Base-by-base conservation (phyloP, 2,888 invertebrate species). In the Andrena camellia region DNA sequence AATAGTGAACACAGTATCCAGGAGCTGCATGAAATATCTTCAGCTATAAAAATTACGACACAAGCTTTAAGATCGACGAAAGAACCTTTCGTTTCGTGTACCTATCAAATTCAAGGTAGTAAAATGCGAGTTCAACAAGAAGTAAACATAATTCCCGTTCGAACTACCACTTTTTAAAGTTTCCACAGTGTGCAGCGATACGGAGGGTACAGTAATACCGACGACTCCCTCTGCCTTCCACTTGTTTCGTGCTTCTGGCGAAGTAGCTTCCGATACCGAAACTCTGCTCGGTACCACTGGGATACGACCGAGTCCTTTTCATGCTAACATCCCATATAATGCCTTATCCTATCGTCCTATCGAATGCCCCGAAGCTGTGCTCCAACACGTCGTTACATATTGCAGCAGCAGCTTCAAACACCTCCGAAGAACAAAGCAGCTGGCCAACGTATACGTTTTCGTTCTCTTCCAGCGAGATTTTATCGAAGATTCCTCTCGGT, bases 301-400 rank as follows among this genome's bases (percentile, higher is more conserved):
- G 71, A 72, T 75, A 52, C 35, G 69, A 66, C 63, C 26, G 52
- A 54, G 66, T 67, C 69, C 72, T 81, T 78, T 78, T 81, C 84
- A 59, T 76, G 67, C 71, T 78, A 76, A 78, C 76, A 84, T 85
- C 50, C 52, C 72, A 23, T 67, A 73, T 78, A 78, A 82, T 82
- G 70, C 48, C 79, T 82, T 70, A 82, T 78, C 71, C 72, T 20
- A 57, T 72, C 71, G 76, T 74, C 63, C 33, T 57, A 82, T 76
- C 64, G 71, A 67, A 67, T 74, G 64, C 63, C 69, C 66, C 42
- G 50, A 57, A 77, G 70, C 70, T 69, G 73, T 74, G 52, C 63
- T 70, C 74, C 29, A 60, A 67, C 63, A 29, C 57, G 33, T 64
- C 69, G 74, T 74, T 74, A 68, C 63, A 74, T 42, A 67, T 63